A percentile compares a stretch with the other conserved stretches of the same genome.
These are phyloP conservation scores for Cercopithecus mona DNA, from an alignment of 2,113 vertebrate genomes.

Conservation along the genomic window DNA sequence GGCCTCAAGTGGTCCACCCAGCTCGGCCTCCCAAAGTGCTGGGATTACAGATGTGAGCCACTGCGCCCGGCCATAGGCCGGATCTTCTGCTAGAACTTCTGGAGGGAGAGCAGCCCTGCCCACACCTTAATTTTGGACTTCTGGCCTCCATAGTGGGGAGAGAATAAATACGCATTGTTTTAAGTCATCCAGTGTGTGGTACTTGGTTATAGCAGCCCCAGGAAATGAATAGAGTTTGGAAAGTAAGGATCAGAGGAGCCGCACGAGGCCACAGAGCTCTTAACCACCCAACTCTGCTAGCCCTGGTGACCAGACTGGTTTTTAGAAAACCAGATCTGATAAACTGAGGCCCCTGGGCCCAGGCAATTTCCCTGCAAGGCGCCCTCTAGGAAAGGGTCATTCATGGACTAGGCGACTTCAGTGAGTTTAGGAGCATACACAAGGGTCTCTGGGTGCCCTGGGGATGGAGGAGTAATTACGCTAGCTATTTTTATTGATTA, in stretches of 20 bases:
- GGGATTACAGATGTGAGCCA: no score
- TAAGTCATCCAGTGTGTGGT: rapidly evolving
- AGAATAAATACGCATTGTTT: rapidly evolving
- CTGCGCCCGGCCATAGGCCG: no score
- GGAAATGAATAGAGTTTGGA: rapidly evolving
- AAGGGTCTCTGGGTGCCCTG: background rate
- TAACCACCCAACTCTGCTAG: rapidly evolving
- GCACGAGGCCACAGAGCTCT: background rate
- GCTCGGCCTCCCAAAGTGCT: no score
- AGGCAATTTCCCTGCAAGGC: background rate
- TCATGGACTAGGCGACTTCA: rapidly evolving
- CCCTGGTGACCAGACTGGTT: background rate
- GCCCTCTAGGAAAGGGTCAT: background rate
- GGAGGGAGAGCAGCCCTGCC: rapidly evolving
- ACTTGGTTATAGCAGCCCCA: rapidly evolving
- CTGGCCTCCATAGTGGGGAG: background rate
- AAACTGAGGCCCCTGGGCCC: background rate
- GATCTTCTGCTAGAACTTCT: background rate
- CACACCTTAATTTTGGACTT: background rate
- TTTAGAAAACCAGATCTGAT: background rate
- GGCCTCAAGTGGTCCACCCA: no score
- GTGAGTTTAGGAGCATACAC: no score
- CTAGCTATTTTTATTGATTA: rapidly evolving
- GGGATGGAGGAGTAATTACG: rapidly evolving
- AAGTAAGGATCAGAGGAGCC: background rate